Evolutionary conservation across 2,797 vertebrate genomes (phyloP).

Genomic region (Bucorvus abyssinicus): DNA sequence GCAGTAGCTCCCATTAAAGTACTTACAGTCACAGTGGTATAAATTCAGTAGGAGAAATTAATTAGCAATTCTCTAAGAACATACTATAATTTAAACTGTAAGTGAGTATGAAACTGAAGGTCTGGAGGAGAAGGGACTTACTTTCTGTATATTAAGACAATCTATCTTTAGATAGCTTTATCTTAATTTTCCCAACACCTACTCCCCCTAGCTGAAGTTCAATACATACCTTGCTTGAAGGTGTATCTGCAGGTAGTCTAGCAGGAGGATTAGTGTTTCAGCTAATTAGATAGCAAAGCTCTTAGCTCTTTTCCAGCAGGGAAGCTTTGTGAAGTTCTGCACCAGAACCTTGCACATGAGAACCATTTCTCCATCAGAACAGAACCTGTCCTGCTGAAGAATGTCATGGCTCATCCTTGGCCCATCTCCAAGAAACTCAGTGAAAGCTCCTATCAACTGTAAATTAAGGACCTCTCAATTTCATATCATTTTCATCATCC

Average conservation of each 20-base stretch:
- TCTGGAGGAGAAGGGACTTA: not conserved
- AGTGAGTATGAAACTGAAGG: not conserved
- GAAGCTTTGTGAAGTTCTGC: not conserved
- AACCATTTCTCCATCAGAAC: not conserved
- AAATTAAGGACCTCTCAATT: not conserved
- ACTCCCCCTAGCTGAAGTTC: not conserved
- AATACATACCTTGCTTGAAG: not conserved
- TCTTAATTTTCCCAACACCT: not conserved
- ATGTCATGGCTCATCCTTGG: not conserved
- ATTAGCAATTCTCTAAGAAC: not conserved
- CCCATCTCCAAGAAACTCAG: not conserved
- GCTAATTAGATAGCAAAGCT: not conserved
- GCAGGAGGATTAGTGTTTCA: not conserved
- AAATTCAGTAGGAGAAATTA: not conserved
- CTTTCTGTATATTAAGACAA: not conserved
- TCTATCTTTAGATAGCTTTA: not conserved
- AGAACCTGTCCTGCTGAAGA: not conserved
- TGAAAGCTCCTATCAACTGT: not conserved
- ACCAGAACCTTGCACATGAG: not conserved
- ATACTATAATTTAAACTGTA: not conserved
- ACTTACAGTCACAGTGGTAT: not conserved
- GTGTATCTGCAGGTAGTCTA: not conserved
- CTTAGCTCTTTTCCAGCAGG: not conserved
- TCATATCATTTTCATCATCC: not conserved
- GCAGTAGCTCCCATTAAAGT: not conserved